Base-by-base conservation (phyloP, 2,797 vertebrate species). In the Galagoides demidoff region DNA sequence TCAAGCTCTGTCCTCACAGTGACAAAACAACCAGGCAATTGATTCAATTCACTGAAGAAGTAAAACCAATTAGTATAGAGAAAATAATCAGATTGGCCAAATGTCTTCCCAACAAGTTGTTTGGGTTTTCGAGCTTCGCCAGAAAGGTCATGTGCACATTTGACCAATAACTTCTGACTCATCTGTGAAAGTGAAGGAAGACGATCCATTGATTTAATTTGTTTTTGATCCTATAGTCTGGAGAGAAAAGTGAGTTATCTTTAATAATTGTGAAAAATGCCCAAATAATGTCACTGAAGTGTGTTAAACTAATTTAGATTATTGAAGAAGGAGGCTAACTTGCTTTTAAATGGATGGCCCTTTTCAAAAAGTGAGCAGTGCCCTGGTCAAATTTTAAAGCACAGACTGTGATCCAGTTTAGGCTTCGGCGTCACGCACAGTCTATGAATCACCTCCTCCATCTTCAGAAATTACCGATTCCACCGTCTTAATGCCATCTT, bases 31-130 rank as follows among this genome's bases (percentile, higher is more conserved):
- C 85, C 61, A 27, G 79, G 66, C 95, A 87, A 96, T 96, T 96
- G 89, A 95, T 96, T 94, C 94, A 77, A 70, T 95, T 82, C 93
- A 82, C 66, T 78, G 84, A 92, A 59, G 85, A 96, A 74, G 78
- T n/a, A 96, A 97, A 97, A 95, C 89, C 91, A 95, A 96, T 97
- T 96, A 96, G 91, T 68, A 74, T 37, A 90, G 86, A 93, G 96
- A 89, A 94, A 79, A 94, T 93, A 96, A 98, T 97, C 93, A 85
- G 93, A 96, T 94, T 85, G 94, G 76, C 94, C 91, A 66, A 86
- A 89, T 55, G 73, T 95, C 95, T 94, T 78, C 77, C 89, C 73
- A 87, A 94, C 94, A 79, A 94, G 91, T 92, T 63, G 90, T 91
- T 57, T 66, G 84, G 79, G 49, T 59, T 89, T 74, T 93, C 45